phyloP scores from a whole-genome alignment of 2,113 vertebrate species.

The Falcunculus frontatus region DNA sequence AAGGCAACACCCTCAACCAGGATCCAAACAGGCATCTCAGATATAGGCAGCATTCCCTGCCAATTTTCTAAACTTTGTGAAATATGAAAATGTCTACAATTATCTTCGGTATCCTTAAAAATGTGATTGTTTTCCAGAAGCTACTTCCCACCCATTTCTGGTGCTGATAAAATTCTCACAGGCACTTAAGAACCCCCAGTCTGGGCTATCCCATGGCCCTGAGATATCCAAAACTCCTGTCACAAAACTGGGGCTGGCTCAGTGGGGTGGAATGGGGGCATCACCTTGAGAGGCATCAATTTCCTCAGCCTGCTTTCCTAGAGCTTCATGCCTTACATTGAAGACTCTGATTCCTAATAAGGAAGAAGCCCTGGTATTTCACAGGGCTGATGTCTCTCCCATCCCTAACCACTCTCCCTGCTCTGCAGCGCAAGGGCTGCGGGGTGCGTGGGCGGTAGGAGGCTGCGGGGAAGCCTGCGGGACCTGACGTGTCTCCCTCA shows the following conservation, averaged over 20 bases:
- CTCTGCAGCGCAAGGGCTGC: accelerated
- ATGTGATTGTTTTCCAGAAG: not conserved
- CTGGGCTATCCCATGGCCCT: accelerated
- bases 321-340: not conserved
- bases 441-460: not conserved
- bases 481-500: not conserved
- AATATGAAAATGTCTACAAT: not conserved
- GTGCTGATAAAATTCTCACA: not conserved
- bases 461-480: not conserved
- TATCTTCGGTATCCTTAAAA: not conserved
- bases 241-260: not conserved
- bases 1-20: not conserved
- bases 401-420: not conserved
- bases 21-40: not conserved
- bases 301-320: not conserved
- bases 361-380: not conserved
- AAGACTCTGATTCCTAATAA: not conserved
- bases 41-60: not conserved
- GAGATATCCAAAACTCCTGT: not conserved
- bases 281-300: not conserved
- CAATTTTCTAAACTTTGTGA: not conserved
- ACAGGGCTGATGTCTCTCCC: not conserved
- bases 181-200: not conserved
- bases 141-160: not conserved
- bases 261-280: not conserved